These are phyloP conservation scores for Muscicapa comitata DNA, from an alignment of 2,797 vertebrate species.

Conservation along the genomic window DNA sequence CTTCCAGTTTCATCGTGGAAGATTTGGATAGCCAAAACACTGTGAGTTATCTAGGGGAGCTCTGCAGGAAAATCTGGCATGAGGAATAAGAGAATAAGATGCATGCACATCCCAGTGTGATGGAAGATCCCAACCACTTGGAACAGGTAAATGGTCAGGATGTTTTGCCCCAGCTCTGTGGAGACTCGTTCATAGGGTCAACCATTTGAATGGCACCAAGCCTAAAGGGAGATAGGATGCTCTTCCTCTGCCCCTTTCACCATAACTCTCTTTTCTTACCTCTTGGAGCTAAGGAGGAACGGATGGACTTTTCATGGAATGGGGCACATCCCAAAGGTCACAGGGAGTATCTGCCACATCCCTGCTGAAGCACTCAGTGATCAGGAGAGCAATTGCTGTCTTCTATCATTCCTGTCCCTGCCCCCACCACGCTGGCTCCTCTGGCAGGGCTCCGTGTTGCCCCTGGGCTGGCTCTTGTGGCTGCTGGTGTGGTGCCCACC, in stretches of 20 bases:
- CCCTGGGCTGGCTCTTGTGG: neutral
- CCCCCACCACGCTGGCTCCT: neutral
- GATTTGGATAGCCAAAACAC: neutral
- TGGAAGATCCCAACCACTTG: neutral
- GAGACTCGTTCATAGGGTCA: neutral
- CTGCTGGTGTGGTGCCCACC: neutral
- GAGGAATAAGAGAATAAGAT: neutral
- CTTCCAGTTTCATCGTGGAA: neutral
- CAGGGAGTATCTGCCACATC: neutral
- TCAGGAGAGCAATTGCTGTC: accelerated
- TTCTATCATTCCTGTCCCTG: accelerated
- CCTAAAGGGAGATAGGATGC: neutral
- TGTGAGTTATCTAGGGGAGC: neutral
- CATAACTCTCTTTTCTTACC: neutral
- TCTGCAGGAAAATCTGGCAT: neutral
- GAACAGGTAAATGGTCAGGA: neutral
- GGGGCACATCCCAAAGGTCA: neutral
- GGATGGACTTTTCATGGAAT: neutral
- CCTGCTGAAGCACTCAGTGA: accelerated
- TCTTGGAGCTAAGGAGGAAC: neutral
- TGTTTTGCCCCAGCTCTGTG: neutral
- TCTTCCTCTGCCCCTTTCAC: neutral
- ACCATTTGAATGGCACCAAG: neutral
- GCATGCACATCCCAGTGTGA: neutral
- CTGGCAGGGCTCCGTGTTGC: neutral